phyloP scores from a whole-genome alignment of 1,140 invertebrate genomes.

The Scaptomyza montana region DNA sequence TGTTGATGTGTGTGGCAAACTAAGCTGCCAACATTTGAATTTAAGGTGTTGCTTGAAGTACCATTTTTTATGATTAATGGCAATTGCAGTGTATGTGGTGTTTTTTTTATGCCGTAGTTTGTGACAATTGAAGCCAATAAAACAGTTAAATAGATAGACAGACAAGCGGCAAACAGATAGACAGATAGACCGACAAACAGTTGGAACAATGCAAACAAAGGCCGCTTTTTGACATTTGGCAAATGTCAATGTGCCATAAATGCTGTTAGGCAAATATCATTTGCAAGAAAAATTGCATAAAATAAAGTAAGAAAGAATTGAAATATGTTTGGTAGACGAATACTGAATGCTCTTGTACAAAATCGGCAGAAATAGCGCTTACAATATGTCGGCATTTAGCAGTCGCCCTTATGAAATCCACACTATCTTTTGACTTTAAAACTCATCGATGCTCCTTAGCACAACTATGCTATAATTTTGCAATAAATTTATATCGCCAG shows the following conservation, averaged over 20 bases:
- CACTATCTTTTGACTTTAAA: too few species aligned
- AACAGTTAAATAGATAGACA: constrained; percentile 19
- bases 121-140: constrained; percentile 34
- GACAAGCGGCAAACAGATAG: constrained; percentile 16
- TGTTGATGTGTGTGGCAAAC: constrained; percentile 24
- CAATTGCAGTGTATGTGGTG: not conserved
- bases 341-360: not conserved
- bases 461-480: too few species aligned
- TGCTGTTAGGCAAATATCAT: constrained; percentile 15
- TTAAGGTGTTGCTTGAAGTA: constrained; percentile 59
- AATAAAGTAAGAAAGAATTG: not conserved
- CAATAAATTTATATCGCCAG: too few species aligned
- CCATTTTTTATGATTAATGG: constrained; percentile 42
- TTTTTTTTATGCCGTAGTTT: not conserved
- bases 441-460: too few species aligned
- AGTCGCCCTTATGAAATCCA: too few species aligned
- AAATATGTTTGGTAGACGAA: not conserved
- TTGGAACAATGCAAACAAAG: constrained; percentile 41
- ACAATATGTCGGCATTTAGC: too few species aligned
- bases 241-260: constrained; percentile 69
- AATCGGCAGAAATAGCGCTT: not conserved
- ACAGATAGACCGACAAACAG: constrained; percentile 15
- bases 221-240: constrained; percentile 68
- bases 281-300: constrained; percentile 25
- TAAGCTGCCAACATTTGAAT: constrained; percentile 21